These are phyloP conservation scores for Conistra vaccinii DNA, from an alignment of 2,888 invertebrate species.

Conservation along the genomic window DNA sequence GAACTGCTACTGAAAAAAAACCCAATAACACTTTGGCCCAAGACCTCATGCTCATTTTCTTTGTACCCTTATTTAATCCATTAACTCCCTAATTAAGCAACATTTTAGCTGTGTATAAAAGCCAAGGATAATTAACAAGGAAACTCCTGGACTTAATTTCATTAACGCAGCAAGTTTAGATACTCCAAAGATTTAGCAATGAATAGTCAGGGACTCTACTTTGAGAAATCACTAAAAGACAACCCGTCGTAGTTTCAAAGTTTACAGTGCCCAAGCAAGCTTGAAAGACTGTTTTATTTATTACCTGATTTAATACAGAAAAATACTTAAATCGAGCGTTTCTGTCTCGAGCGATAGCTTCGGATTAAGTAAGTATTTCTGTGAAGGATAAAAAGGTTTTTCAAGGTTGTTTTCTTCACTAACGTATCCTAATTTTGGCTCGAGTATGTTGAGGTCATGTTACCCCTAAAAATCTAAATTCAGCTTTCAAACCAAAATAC, in stretches of 20 bases:
- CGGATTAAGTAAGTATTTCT: constrained; percentile 12
- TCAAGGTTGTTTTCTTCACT: constrained; percentile 2
- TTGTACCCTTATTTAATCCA: constrained; percentile 14
- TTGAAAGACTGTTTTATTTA: constrained; percentile 17
- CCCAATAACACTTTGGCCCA: too few species aligned
- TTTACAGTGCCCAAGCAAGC: not conserved
- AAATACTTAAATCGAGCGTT: constrained; percentile 14
- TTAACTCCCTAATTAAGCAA: constrained; percentile 5
- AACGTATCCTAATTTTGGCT: constrained; percentile 5
- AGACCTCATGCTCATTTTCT: too few species aligned
- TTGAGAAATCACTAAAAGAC: not conserved
- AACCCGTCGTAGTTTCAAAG: not conserved
- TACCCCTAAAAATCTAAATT: not conserved
- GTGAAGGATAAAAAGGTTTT: constrained; percentile 19
- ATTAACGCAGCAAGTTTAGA: not conserved
- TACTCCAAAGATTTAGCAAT: not conserved
- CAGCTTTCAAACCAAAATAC: constrained; percentile 19
- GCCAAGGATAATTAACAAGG: constrained; percentile 22
- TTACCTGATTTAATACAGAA: constrained; percentile 2
- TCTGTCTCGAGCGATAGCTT: not conserved
- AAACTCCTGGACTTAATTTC: constrained; percentile 12
- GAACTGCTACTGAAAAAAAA: too few species aligned
- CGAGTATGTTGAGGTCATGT: not conserved
- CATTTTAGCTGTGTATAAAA: constrained; percentile 18
- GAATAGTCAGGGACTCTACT: not conserved